phyloP scores from a whole-genome alignment of 2,797 vertebrate genomes.

The Oreonectes daqikongensis region DNA sequence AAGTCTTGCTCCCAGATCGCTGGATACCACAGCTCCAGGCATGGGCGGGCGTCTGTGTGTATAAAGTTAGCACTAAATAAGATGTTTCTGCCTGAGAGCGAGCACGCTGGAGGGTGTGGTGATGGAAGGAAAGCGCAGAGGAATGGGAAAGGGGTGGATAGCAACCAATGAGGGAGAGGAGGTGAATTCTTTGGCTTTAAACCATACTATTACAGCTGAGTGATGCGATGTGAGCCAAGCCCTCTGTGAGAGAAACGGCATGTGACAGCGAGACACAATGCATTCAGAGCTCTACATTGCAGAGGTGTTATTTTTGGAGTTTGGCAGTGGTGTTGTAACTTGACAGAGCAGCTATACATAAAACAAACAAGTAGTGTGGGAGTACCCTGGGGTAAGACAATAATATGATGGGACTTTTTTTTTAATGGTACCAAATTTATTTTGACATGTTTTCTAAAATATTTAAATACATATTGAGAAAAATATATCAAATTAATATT shows the following conservation, averaged over 20 bases:
- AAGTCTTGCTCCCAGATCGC: background rate
- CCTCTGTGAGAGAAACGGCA: constrained; percentile 43
- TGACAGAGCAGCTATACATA: background rate
- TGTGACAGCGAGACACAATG: constrained; percentile 21
- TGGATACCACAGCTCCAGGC: constrained; percentile 18
- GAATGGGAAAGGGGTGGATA: constrained; percentile 22
- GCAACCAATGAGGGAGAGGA: constrained; percentile 10
- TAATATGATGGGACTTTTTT: background rate
- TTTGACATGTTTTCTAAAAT: background rate
- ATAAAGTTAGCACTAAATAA: constrained; percentile 35
- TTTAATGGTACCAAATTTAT: background rate
- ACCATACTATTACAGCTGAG: constrained; percentile 47
- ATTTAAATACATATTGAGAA: too few relatives aligned
- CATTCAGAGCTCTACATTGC: constrained; percentile 25
- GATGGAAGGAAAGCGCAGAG: constrained; percentile 36
- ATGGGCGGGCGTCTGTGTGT: constrained; percentile 1
- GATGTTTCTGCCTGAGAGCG: constrained; percentile 24
- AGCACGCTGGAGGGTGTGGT: constrained; percentile 39
- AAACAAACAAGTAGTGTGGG: background rate
- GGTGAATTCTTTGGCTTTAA: constrained; percentile 48
- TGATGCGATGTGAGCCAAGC: constrained; percentile 34
- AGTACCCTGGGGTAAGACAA: background rate
- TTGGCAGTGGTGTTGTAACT: constrained; percentile 15
- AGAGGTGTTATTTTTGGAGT: constrained; percentile 26
- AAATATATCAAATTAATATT: too few relatives aligned